phyloP scores from a whole-genome alignment of 2,888 invertebrate species.

The Strigamia transsilvanica region DNA sequence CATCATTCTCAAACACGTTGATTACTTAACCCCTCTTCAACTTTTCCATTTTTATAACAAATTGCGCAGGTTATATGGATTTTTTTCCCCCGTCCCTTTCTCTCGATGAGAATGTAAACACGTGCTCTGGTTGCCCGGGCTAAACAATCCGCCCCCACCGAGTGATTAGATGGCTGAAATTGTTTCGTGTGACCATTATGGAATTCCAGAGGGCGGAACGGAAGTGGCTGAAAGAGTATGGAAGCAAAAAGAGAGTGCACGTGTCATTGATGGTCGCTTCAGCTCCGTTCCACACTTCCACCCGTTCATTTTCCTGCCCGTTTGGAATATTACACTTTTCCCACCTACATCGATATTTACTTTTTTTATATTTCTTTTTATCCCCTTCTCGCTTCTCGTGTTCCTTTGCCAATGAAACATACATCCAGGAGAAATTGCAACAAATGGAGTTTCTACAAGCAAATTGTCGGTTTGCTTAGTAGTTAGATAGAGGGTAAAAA shows the following conservation, averaged over 20 bases:
- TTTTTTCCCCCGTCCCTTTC: not conserved
- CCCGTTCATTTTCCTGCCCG: slow-evolving; percentile 22
- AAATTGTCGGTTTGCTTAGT: slow-evolving; percentile 20
- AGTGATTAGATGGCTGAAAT: slow-evolving; percentile 31
- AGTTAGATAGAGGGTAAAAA: slow-evolving; percentile 43
- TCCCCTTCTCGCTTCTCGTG: not conserved
- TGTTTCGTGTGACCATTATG: slow-evolving; percentile 40
- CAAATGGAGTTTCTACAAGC: slow-evolving; percentile 1
- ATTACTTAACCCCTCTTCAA: not conserved
- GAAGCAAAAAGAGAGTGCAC: slow-evolving; percentile 35
- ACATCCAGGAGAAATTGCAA: not conserved
- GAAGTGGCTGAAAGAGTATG: not conserved
- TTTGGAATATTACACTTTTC: slow-evolving; percentile 46
- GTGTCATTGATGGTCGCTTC: slow-evolving; percentile 33
- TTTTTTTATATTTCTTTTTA: not conserved
- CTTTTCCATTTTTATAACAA: too few species aligned
- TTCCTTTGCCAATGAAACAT: slow-evolving; percentile 21
- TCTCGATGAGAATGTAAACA: slow-evolving; percentile 1
- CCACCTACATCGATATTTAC: slow-evolving; percentile 12
- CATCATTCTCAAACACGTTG: not conserved
- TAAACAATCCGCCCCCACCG: slow-evolving; percentile 28
- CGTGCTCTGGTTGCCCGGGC: not conserved
- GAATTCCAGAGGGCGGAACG: slow-evolving; percentile 22
- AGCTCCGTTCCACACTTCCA: slow-evolving; percentile 10
- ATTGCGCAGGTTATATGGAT: too few species aligned